These are phyloP conservation scores for Archilochus colubris DNA, from an alignment of 2,113 vertebrate genomes.

Conservation along the genomic window DNA sequence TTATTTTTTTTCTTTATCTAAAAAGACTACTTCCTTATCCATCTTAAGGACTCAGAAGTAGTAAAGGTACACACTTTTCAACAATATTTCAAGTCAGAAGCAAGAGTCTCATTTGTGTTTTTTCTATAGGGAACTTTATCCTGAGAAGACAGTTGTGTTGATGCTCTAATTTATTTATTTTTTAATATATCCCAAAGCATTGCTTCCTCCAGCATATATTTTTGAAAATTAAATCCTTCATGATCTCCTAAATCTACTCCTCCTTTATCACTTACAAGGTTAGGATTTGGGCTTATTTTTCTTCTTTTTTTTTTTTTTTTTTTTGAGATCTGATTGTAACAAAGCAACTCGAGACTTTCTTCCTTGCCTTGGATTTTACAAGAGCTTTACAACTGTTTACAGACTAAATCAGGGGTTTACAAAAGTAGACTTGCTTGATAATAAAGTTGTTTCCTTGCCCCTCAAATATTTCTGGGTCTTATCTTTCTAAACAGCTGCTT, in stretches of 20 bases:
- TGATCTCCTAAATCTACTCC: constrained; percentile 58
- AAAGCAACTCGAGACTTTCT: constrained; percentile 56
- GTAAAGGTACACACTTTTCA: background rate
- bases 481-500: constrained; percentile 62
- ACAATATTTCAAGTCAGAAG: background rate
- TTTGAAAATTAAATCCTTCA: constrained; percentile 56
- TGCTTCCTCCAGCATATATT: constrained; percentile 24
- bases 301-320: background rate
- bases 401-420: constrained; percentile 66
- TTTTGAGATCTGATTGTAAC: constrained; percentile 17
- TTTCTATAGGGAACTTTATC: background rate
- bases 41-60: background rate
- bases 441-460: constrained; percentile 68
- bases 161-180: background rate
- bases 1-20: background rate
- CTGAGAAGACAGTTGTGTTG: background rate
- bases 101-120: background rate
- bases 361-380: constrained; percentile 64
- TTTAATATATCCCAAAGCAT: background rate
- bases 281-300: background rate
- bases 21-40: background rate
- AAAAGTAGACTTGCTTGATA: constrained; percentile 64
- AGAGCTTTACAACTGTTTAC: constrained; percentile 64
- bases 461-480: constrained; percentile 66
- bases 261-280: constrained; percentile 48